Base-by-base conservation (phyloP, 2,797 vertebrate genomes). In the Cossypha caffra region DNA sequence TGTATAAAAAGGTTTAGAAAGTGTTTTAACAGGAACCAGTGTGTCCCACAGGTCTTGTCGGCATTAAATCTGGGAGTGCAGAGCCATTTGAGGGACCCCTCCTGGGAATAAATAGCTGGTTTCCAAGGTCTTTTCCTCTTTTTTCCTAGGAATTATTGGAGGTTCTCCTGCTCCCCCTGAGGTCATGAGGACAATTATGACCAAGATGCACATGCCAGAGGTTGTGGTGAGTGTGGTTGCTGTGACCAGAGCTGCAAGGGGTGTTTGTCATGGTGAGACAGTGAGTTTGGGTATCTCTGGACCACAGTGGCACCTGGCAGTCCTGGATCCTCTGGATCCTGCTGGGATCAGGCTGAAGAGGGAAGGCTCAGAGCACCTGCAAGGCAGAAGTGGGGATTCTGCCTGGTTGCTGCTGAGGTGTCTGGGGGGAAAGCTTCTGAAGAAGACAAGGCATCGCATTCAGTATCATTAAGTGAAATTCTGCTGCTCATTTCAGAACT, bases 91-190 rank as follows among this genome's bases (percentile, higher is more conserved):
- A 74, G 62, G 23, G 11, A 42, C 10, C 0, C 0, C 58, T 86
- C 23, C 40, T 86, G 20, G 24, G 55, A 71, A 75, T 42, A 59
- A 71, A 58, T 2, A 54, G 29, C 19, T 55, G 23, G 11, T 62
- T 76, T 95, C 55, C 48, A 69, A 69, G 11, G 19, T 64, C 12
- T 57, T 75, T 82, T 66, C 51, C 26, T 77, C 75, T 96, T 50
- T 74, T 12, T 12, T 95, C 97, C 42, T 76, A 99, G 99, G 98
- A 66, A 5, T 99, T 76, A 94, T 99, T 58, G 99, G 95, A 8
- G 99, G 99, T 28, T 98, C 99, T 18, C 94, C 98, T 11, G 98
- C 98, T 93, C 99, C 99, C 38, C 95, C 98, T 13, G 99, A 99
- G 54, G 55, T 99, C 43, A 48, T 99, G 59, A 98, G 48, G 95